Base-by-base conservation (phyloP, 2,888 invertebrate genomes). In the Scaptomyza reducta region DNA sequence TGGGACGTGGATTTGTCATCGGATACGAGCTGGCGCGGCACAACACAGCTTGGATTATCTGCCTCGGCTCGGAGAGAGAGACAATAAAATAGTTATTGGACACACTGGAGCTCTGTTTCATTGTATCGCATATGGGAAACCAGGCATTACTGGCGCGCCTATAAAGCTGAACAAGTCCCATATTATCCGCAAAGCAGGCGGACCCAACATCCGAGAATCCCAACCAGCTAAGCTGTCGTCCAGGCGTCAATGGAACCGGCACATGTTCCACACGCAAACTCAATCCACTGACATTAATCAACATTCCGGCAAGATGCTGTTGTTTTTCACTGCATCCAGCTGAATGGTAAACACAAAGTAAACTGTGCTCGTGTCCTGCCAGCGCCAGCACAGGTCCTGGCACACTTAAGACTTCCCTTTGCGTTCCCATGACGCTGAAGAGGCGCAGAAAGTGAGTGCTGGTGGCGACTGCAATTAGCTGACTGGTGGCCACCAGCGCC, bases 21-120 rank as follows among this genome's bases (percentile, higher is more conserved):
- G 99, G 99, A 92, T 96, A 98, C 14, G 95, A 93, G 16, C 95
- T 93, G n/a, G 98, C 98, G 89, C 97, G 96, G 86, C 98, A 99
- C 55, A 96, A 93, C 27, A 98, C 95, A 13, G 96, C 96, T 41
- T 96, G 94, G 6, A 97, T 93, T 56, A 94, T 95, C 90, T 96
- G 95, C 14, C 94, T 94, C 0, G 93, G 93, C 91, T 98, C 98
- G 71, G 94, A 95, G 0, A 98, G 92, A 70, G 97, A 94, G 38
- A 96, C 94, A 42, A 96, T 92, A 90, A 96, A 97, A 87, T 95
- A 96, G 80, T 95, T 94, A 89, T 96, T 96, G 6, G 94, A 94
- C 69, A 94, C 94, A 50, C 95, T 95, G 87, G 94, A 94, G 46
- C 92, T 91, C 94, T 96, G 94, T 62, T 93, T 92, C 77, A 93